Percentiles rank a stretch among this genome's conserved stretches.
phyloP scores from a whole-genome alignment of 2,797 vertebrate species.

The Clarias pachynema region DNA sequence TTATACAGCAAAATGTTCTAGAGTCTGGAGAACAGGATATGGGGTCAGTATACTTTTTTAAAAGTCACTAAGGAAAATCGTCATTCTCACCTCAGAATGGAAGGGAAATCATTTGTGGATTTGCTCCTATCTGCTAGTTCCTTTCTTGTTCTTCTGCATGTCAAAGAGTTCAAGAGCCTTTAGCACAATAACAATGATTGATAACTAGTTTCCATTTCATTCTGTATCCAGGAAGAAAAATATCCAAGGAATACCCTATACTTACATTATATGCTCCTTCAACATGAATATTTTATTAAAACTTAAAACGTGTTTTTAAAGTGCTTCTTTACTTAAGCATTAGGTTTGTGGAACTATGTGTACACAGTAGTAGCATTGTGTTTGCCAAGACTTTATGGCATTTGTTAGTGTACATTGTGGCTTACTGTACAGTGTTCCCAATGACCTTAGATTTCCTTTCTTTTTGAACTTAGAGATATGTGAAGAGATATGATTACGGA shows the following conservation, averaged over 20 bases:
- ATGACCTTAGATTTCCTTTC: background rate
- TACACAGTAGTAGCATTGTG: background rate
- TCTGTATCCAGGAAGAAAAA: conserved; percentile 20
- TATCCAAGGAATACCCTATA: background rate
- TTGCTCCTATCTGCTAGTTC: conserved; percentile 11
- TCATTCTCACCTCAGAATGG: conserved; percentile 17
- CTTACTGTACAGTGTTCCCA: background rate
- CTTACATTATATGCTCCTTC: background rate
- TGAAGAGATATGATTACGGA: background rate
- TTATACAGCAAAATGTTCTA: background rate
- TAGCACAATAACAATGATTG: background rate
- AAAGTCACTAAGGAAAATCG: conserved; percentile 27
- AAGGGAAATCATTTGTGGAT: conserved; percentile 24
- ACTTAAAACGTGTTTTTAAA: conserved; percentile 1
- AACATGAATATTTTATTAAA: conserved; percentile 4
- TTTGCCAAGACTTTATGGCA: background rate
- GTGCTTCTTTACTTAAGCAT: background rate
- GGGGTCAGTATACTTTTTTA: conserved; percentile 25
- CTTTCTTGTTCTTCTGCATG: conserved; percentile 12
- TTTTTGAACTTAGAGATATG: conserved; percentile 3
- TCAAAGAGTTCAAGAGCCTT: conserved; percentile 29
- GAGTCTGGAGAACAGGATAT: background rate
- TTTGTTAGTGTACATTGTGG: background rate
- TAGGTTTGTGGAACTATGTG: background rate
- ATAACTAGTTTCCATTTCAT: conserved; percentile 23